Conservation (phyloP, 2,797 vertebrate genomes). For the Crenichthys baileyi region DNA sequence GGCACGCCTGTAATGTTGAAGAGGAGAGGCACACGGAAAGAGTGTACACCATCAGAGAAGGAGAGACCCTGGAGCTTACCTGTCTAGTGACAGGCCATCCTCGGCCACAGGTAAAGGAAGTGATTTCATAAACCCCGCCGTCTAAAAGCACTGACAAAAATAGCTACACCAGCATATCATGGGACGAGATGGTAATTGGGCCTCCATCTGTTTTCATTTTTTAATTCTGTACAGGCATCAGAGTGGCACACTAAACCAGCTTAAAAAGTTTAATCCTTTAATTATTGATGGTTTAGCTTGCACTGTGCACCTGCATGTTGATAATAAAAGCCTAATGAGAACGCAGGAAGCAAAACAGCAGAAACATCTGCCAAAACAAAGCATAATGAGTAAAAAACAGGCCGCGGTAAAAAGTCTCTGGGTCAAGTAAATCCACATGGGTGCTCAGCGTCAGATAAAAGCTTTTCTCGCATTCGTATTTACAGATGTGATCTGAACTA, state of each 20-base stretch:
- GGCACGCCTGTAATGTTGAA: slow-evolving; percentile 96
- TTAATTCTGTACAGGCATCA: slow-evolving; percentile 34
- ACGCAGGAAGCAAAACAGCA: slow-evolving; percentile 44
- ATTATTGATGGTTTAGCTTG: slow-evolving; percentile 71
- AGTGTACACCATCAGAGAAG: slow-evolving; percentile 96
- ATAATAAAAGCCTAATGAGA: slow-evolving; percentile 70
- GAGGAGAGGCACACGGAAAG: slow-evolving; percentile 96
- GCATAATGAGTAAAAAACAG: slow-evolving; percentile 49
- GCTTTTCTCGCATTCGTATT: slow-evolving; percentile 35
- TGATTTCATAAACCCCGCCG: background rate
- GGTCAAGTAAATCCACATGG: slow-evolving; percentile 56
- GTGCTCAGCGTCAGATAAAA: slow-evolving; percentile 27
- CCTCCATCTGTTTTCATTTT: slow-evolving; percentile 21
- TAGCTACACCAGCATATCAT: background rate
- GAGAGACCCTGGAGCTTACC: slow-evolving; percentile 94
- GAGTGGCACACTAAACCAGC: slow-evolving; percentile 57
- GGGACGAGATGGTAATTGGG: slow-evolving; percentile 18
- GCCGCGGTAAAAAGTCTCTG: slow-evolving; percentile 37
- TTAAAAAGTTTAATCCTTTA: slow-evolving; percentile 73
- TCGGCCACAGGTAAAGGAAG: slow-evolving; percentile 91
- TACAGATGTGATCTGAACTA: slow-evolving; percentile 51
- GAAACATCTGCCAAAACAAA: slow-evolving; percentile 63
- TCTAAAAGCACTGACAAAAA: background rate
- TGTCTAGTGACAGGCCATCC: slow-evolving; percentile 96
- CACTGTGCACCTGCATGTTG: slow-evolving; percentile 66